Evolutionary conservation across 2,888 invertebrate species (phyloP).

Genomic region (Margaritifera margaritifera): DNA sequence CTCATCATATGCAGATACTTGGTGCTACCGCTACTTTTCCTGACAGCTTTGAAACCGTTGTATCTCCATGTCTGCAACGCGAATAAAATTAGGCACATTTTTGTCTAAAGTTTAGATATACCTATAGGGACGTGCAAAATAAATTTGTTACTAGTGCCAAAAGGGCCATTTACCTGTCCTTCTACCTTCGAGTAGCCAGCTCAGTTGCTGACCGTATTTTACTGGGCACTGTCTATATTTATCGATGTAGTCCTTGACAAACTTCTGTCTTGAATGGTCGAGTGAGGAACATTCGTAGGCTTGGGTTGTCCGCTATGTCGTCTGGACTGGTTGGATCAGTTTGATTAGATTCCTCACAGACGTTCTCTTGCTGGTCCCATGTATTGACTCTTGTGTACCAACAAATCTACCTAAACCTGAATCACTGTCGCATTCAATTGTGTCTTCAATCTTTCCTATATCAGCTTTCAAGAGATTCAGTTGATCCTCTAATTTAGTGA

Average conservation of each 20-base stretch:
- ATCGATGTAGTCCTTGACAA: slow-evolving; percentile 22
- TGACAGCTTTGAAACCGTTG: slow-evolving; percentile 44
- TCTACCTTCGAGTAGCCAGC: slow-evolving; percentile 13
- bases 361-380: too few relatives aligned
- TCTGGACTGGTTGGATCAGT: too few relatives aligned
- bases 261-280: slow-evolving; percentile 14
- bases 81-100: slow-evolving; percentile 47
- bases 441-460: slow-evolving; percentile 38
- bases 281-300: slow-evolving; percentile 14
- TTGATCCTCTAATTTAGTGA: slow-evolving; percentile 35
- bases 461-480: slow-evolving; percentile 47
- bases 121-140: slow-evolving; percentile 32
- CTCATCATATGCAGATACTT: slow-evolving; percentile 43
- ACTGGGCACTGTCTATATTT: slow-evolving; percentile 26
- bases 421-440: slow-evolving; percentile 9
- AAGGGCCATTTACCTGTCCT: slow-evolving; percentile 20
- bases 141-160: slow-evolving; percentile 26
- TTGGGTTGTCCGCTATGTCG: background rate
- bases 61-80: slow-evolving; percentile 45
- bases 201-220: slow-evolving; percentile 21
- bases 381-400: too few relatives aligned
- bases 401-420: too few relatives aligned
- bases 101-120: slow-evolving; percentile 31
- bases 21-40: slow-evolving; percentile 23
- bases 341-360: too few relatives aligned